Conservation (phyloP, 2,888 invertebrate species). For the Nomada hirtipes region DNA sequence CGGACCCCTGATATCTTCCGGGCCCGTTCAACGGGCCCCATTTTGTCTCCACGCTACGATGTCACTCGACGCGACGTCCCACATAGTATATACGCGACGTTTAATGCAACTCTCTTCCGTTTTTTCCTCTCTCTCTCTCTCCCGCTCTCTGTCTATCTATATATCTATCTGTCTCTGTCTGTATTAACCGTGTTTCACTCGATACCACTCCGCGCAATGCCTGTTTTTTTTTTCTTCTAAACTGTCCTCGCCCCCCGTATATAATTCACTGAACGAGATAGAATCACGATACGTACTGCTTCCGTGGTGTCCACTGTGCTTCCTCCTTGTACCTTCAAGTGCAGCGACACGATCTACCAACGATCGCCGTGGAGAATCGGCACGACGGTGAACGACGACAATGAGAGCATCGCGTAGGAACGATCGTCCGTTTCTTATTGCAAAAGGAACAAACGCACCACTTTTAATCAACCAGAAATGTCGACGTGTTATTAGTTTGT, state of each 20-base stretch:
- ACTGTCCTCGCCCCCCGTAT: neutral
- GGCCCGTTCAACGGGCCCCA: slow-evolving; percentile 81
- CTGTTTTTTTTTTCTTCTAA: slow-evolving; percentile 6
- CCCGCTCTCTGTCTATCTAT: neutral
- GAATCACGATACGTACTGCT: slow-evolving; percentile 22
- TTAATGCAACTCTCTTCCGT: slow-evolving; percentile 49
- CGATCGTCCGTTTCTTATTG: neutral
- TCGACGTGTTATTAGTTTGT: too few relatives aligned
- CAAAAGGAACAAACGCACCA: slow-evolving; percentile 24
- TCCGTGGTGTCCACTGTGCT: slow-evolving; percentile 38
- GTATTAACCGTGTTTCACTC: neutral
- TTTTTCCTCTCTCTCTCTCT: slow-evolving; percentile 40
- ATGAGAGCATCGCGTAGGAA: slow-evolving; percentile 37
- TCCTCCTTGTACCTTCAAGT: slow-evolving; percentile 25
- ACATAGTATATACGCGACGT: slow-evolving; percentile 65
- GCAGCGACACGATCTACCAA: slow-evolving; percentile 52
- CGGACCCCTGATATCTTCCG: slow-evolving; percentile 78
- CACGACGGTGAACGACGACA: slow-evolving; percentile 30
- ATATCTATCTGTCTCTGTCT: neutral
- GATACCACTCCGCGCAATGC: neutral
- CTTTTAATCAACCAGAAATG: neutral
- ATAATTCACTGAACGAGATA: slow-evolving; percentile 27
- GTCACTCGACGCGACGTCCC: slow-evolving; percentile 70
- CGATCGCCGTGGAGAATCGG: slow-evolving; percentile 48
- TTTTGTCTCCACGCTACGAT: slow-evolving; percentile 75